phyloP scores from a whole-genome alignment of 2,797 vertebrate genomes.

The Ptychadena robeensis region DNA sequence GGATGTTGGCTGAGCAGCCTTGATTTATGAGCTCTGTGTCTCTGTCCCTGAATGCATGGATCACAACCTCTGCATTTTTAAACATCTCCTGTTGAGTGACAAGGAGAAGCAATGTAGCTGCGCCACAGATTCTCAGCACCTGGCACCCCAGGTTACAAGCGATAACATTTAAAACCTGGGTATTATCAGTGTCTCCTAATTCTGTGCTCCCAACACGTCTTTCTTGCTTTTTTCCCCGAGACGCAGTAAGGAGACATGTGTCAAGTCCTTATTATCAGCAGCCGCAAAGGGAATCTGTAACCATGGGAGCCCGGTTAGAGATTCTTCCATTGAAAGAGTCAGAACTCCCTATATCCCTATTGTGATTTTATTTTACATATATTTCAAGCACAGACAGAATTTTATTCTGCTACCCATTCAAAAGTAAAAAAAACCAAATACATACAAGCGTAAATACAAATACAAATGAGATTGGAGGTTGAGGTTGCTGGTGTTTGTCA shows the following conservation, averaged over 20 bases:
- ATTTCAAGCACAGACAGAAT: constrained; percentile 13
- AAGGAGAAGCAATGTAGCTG: not conserved
- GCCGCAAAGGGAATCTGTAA: constrained; percentile 50
- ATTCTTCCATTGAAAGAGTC: constrained; percentile 44
- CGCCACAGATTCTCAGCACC: constrained; percentile 27
- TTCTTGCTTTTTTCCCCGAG: constrained; percentile 16
- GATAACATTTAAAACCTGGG: constrained; percentile 44
- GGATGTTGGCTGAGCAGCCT: not conserved
- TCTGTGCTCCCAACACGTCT: constrained; percentile 21
- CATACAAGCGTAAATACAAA: no score
- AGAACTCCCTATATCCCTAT: constrained; percentile 52
- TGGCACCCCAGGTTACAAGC: constrained; percentile 27
- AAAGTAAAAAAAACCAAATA: no score
- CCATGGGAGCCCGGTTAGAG: constrained; percentile 45
- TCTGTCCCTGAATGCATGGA: not conserved
- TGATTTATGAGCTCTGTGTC: not conserved
- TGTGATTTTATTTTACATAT: constrained; percentile 25
- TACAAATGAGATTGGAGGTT: no score
- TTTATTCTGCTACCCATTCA: no score
- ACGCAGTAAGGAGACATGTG: constrained; percentile 28
- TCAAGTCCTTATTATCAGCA: constrained; percentile 51
- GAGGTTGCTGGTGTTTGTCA: no score
- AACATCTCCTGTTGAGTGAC: constrained; percentile 24
- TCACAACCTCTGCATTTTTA: constrained; percentile 46
- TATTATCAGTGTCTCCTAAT: constrained; percentile 29